These are phyloP conservation scores for Spodoptera littoralis DNA, from an alignment of 2,888 invertebrate genomes.

Conservation along the genomic window DNA sequence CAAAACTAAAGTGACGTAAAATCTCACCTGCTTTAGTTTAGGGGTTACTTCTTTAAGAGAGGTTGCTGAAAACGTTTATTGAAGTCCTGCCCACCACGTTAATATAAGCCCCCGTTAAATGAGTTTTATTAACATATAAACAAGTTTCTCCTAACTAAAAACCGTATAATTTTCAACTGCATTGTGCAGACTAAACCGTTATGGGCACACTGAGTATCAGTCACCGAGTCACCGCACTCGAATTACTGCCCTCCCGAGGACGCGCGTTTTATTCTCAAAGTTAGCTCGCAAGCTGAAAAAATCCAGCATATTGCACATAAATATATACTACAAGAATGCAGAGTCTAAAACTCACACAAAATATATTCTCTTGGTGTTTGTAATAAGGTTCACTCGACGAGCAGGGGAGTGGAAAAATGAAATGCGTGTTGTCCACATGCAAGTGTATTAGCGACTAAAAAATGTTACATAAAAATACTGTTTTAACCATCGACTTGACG, in stretches of 20 bases:
- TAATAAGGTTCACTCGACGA: no score
- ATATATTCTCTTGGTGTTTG: no score
- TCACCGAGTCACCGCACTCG: slow-evolving; percentile 36
- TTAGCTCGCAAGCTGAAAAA: slow-evolving; percentile 17
- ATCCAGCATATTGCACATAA: slow-evolving; percentile 7
- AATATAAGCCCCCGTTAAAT: slow-evolving; percentile 11
- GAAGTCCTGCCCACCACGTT: slow-evolving; percentile 20
- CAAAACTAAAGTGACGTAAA: no score
- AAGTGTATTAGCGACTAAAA: no score
- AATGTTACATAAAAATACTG: no score
- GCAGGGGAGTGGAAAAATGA: no score
- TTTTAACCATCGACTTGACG: no score
- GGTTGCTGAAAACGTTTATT: background rate
- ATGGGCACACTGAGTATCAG: slow-evolving; percentile 24
- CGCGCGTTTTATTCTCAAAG: slow-evolving; percentile 33
- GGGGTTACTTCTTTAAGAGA: no score
- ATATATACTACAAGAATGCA: slow-evolving; percentile 13
- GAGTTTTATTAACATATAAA: slow-evolving; percentile 46
- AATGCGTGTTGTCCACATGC: no score
- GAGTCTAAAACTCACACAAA: slow-evolving; percentile 9
- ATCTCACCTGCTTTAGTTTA: no score
- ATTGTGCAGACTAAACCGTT: slow-evolving; percentile 14
- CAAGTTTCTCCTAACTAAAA: slow-evolving; percentile 25
- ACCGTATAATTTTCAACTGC: slow-evolving; percentile 15
- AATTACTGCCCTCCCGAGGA: slow-evolving; percentile 25